A percentile compares a stretch with the other conserved stretches of the same genome.
These are phyloP conservation scores for Chlorocebus sabaeus DNA, from an alignment of 2,113 vertebrate genomes.

Conservation along the genomic window DNA sequence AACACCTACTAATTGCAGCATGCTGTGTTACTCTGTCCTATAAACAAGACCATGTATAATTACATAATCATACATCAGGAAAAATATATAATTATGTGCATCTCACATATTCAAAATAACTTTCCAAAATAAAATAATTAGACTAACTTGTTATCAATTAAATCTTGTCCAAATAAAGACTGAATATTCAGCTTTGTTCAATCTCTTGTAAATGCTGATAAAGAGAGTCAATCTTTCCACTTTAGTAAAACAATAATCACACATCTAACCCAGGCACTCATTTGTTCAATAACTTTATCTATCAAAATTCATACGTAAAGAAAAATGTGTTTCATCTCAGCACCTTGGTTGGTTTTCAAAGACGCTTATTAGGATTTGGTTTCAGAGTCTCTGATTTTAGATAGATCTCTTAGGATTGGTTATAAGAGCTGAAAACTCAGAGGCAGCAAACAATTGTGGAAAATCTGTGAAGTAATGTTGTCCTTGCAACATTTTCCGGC, in stretches of 20 bases:
- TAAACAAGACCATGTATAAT: constrained; percentile 70
- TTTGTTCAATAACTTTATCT: constrained; percentile 61
- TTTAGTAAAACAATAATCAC: constrained; percentile 68
- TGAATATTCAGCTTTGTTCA: constrained; percentile 60
- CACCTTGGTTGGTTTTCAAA: constrained; percentile 41
- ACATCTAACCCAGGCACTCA: constrained; percentile 44
- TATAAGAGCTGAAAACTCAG: constrained; percentile 14
- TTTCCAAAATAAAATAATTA: constrained; percentile 77
- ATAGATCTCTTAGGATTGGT: not conserved
- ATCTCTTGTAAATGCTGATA: constrained; percentile 64
- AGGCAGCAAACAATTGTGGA: constrained; percentile 64
- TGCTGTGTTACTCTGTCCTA: constrained; percentile 61
- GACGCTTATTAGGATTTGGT: not conserved
- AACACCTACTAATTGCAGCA: constrained; percentile 77
- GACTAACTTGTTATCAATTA: constrained; percentile 70
- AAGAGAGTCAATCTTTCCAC: constrained; percentile 56
- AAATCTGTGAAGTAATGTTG: constrained; percentile 73
- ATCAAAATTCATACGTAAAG: constrained; percentile 47
- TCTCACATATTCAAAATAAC: constrained; percentile 74
- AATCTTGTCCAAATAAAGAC: constrained; percentile 69
- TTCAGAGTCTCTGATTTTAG: constrained; percentile 44
- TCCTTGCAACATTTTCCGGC: constrained; percentile 70
- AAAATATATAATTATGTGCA: constrained; percentile 72
- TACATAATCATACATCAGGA: constrained; percentile 65
- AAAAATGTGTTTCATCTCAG: constrained; percentile 47